phyloP scores from a whole-genome alignment of 2,888 invertebrate genomes.

The Apoda limacodes region DNA sequence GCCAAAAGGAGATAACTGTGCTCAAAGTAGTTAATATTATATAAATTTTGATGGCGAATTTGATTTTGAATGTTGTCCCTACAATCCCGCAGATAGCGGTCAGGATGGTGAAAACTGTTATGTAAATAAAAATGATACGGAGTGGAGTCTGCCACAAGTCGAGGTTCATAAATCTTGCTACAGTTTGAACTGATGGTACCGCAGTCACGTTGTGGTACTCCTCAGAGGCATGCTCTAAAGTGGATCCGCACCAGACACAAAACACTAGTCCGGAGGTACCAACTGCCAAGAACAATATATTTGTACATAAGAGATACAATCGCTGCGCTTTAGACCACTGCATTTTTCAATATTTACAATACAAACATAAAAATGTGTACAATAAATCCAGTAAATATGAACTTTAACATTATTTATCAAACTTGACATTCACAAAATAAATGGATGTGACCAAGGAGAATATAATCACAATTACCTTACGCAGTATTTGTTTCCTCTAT shows the following conservation, averaged over 20 bases:
- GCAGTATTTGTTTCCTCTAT: too few species aligned
- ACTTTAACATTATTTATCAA: too few species aligned
- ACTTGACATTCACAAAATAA: too few species aligned
- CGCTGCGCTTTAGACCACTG: too few species aligned
- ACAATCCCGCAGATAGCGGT: constrained; percentile 55
- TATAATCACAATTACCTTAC: too few species aligned
- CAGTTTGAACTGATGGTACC: constrained; percentile 31
- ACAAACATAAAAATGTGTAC: too few species aligned
- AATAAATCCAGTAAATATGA: too few species aligned
- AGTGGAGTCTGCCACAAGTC: constrained; percentile 46
- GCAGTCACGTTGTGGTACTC: constrained; percentile 50
- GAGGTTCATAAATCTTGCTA: constrained; percentile 45
- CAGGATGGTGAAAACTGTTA: constrained; percentile 35
- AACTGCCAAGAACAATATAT: constrained; percentile 41
- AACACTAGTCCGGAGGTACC: constrained; percentile 33
- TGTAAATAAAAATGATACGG: constrained; percentile 37
- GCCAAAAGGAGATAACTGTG: constrained; percentile 35
- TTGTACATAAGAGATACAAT: too few species aligned
- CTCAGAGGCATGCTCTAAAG: constrained; percentile 47
- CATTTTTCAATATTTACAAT: too few species aligned
- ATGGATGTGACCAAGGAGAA: too few species aligned
- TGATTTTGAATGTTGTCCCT: constrained; percentile 47
- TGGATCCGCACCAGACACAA: constrained; percentile 49
- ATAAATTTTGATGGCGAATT: constrained; percentile 52
- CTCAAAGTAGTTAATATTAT: constrained; percentile 41